Percentiles rank a stretch among this genome's conserved stretches.
These are phyloP conservation scores for Leucophenga varia DNA, from an alignment of 1,140 invertebrate genomes.

Conservation along the genomic window DNA sequence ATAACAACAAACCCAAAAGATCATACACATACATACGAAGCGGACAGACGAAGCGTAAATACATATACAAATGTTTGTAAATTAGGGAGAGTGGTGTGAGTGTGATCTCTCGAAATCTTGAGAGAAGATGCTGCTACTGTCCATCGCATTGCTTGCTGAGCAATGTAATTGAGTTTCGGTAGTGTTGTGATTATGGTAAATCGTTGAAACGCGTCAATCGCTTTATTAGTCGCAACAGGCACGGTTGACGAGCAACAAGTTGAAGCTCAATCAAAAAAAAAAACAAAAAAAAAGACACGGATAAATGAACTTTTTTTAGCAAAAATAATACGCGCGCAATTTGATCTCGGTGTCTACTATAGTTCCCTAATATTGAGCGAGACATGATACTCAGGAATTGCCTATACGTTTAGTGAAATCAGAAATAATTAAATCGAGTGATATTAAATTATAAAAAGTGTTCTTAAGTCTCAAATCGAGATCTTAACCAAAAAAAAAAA, in stretches of 20 bases:
- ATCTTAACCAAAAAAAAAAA: too few relatives aligned
- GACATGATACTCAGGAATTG: too few relatives aligned
- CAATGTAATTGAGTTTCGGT: constrained; percentile 11
- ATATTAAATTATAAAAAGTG: too few relatives aligned
- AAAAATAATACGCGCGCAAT: too few relatives aligned
- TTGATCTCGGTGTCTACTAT: too few relatives aligned
- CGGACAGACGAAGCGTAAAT: too few relatives aligned
- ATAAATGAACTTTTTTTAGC: constrained; percentile 19
- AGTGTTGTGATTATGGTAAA: constrained; percentile 13
- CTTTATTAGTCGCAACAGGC: constrained; percentile 49
- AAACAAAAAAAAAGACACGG: constrained; percentile 14
- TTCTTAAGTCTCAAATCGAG: too few relatives aligned
- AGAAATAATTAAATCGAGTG: too few relatives aligned
- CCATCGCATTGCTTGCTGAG: constrained; percentile 11
- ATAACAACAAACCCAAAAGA: too few relatives aligned
- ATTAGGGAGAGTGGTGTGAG: constrained; percentile 2
- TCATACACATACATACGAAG: constrained; percentile 8
- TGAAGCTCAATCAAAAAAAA: constrained; percentile 24
- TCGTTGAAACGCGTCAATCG: constrained; percentile 30
- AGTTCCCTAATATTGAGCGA: too few relatives aligned
- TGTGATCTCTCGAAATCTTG: constrained; percentile 21
- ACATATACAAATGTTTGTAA: too few relatives aligned
- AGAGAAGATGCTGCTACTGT: constrained; percentile 37
- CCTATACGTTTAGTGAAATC: too few relatives aligned
- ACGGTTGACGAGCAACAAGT: constrained; percentile 53